These are phyloP conservation scores for Rhagonycha fulva DNA, from an alignment of 2,888 invertebrate species.

Conservation along the genomic window DNA sequence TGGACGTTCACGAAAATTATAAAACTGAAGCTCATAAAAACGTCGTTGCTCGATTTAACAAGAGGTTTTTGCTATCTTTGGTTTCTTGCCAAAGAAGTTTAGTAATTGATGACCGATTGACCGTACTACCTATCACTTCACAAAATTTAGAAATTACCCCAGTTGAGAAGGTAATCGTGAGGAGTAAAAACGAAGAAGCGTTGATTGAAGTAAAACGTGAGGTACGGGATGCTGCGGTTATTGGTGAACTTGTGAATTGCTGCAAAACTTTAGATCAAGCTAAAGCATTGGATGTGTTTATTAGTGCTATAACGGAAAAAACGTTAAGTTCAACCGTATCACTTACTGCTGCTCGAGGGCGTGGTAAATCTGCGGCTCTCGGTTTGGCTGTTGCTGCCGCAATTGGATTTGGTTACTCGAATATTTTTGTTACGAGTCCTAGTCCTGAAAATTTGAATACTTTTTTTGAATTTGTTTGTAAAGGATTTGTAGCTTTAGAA, in stretches of 20 bases:
- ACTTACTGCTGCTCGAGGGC: conserved; percentile 93
- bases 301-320: conserved; percentile 95
- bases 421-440: conserved; percentile 96
- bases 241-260: conserved; percentile 83
- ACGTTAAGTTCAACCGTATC: conserved; percentile 86
- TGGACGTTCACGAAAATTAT: conserved; percentile 97
- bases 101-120: conserved; percentile 90
- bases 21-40: conserved; percentile 94
- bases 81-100: conserved; percentile 87
- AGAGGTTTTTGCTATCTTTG: conserved; percentile 90
- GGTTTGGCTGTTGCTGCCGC: conserved; percentile 90
- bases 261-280: conserved; percentile 95
- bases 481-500: conserved; percentile 90
- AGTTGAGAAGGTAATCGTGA: conserved; percentile 60
- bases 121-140: conserved; percentile 90
- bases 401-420: conserved; percentile 79
- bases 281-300: conserved; percentile 87
- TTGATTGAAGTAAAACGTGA: conserved; percentile 79
- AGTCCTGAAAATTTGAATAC: conserved; percentile 98
- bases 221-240: conserved; percentile 88
- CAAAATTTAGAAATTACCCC: conserved; percentile 82
- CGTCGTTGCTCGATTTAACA: conserved; percentile 93
- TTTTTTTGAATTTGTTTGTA: conserved; percentile 94
- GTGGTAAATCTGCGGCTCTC: conserved; percentile 97
- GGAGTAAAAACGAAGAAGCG: conserved; percentile 61